Conservation (phyloP, 2,888 invertebrate genomes). For the Emmelina monodactyla region DNA sequence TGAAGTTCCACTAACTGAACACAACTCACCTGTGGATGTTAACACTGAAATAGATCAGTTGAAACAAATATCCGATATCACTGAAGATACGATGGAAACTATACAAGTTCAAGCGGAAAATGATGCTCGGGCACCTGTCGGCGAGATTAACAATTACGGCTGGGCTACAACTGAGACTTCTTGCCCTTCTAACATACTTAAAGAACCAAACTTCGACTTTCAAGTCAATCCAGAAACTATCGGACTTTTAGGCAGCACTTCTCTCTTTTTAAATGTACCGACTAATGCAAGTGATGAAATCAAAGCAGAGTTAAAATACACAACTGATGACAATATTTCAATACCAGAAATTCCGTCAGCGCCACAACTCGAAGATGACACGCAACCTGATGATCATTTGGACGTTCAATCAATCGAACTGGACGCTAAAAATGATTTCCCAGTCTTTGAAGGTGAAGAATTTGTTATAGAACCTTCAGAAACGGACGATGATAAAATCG, state of each 20-base stretch:
- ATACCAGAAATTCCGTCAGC: slow-evolving; percentile 35
- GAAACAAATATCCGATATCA: slow-evolving; percentile 35
- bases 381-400: slow-evolving; percentile 41
- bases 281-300: slow-evolving; percentile 43
- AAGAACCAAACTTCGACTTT: slow-evolving; percentile 25
- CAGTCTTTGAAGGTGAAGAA: slow-evolving; percentile 35
- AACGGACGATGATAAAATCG: slow-evolving; percentile 48
- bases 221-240: slow-evolving; percentile 24
- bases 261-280: slow-evolving; percentile 34
- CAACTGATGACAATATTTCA: slow-evolving; percentile 28
- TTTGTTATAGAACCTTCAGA: slow-evolving; percentile 48
- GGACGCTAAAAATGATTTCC: slow-evolving; percentile 52
- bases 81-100: slow-evolving; percentile 44
- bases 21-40: slow-evolving; percentile 14
- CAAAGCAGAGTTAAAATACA: slow-evolving; percentile 35
- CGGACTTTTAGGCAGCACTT: slow-evolving; percentile 31
- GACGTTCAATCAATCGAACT: slow-evolving; percentile 53
- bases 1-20: slow-evolving; percentile 31
- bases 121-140: slow-evolving; percentile 18
- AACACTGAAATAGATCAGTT: slow-evolving; percentile 24
- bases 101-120: slow-evolving; percentile 36
- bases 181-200: slow-evolving; percentile 8
- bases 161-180: slow-evolving; percentile 27
- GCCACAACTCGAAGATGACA: slow-evolving; percentile 39
- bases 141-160: slow-evolving; percentile 23